Evolutionary conservation across 2,113 vertebrate genomes (phyloP), one percentile per base, ranked within the genome.

Genomic region (Apteryx owenii): DNA sequence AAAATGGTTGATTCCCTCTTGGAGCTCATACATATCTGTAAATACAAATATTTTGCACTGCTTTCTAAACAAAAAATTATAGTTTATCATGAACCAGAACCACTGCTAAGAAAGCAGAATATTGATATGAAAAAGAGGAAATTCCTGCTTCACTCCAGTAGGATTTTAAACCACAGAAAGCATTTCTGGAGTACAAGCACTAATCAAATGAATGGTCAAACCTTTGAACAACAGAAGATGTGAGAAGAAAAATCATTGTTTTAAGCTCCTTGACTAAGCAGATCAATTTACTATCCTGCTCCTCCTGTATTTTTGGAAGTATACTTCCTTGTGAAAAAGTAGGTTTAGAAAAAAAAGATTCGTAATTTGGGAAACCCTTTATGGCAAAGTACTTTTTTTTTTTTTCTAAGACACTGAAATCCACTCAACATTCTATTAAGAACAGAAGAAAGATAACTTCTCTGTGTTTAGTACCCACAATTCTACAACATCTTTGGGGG

Each of bases 121-220:
- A 71, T 3, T 53, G 28, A 40, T 31, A 65, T 7, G 44, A 75
- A 85, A 72, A 69, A 29, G 13, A 38, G 4, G 9, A 79, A 21
- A 56, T 36, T 65, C 54, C 51, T 72, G 7, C 19, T 70, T 88
- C 26, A 53, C 9, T 77, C 12, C 14, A 69, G n/a, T 6, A 50
- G 72, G 64, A 89, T 46, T 90, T 81, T 68, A 86, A 82, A 76
- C n/a, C 20, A 18, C 72, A 70, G 19, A 79, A 88, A 81, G 10
- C 4, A 70, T 88, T 93, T 96, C 4, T 66, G 36, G 70, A 71
- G 5, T 69, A 78, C 66, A 86, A 84, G 15, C 11, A 62, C 38
- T 60, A 80, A 83, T 84, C 64, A 97, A 85, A 85, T 18, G 75
- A 89, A 65, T 53, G 18, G 31, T 72, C 53, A 90, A 83, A 92